Evolutionary conservation across 2,888 invertebrate species (phyloP).

Genomic region (Sceliomorpha sp.): DNA sequence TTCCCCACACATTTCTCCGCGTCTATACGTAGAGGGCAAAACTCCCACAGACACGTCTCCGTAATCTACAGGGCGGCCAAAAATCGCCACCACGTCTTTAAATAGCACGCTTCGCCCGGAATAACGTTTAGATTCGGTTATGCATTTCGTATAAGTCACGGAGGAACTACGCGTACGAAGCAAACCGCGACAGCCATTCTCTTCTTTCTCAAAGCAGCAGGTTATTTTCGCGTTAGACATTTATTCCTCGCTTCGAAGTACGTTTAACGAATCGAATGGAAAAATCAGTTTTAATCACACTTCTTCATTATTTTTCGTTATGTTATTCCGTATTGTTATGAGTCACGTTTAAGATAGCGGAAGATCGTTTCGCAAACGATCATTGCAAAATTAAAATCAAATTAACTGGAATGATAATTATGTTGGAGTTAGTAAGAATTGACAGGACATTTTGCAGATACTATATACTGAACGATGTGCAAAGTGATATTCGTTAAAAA

Average conservation of each 20-base stretch:
- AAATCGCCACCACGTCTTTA: slow-evolving; percentile 22
- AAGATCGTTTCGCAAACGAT: no score
- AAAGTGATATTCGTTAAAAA: slow-evolving; percentile 11
- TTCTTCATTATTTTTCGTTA: no score
- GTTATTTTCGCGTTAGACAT: no score
- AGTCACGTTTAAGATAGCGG: no score
- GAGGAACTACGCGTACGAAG: no score
- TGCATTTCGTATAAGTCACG: background rate
- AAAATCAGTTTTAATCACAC: no score
- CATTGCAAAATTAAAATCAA: slow-evolving; percentile 18
- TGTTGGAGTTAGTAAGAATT: slow-evolving; percentile 1
- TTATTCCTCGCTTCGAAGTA: no score
- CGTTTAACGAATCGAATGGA: no score
- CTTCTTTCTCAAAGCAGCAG: no score
- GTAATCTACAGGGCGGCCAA: slow-evolving; percentile 51
- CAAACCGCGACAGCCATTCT: no score
- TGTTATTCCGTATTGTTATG: no score
- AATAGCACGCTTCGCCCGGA: slow-evolving; percentile 16
- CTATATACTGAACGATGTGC: slow-evolving; percentile 33
- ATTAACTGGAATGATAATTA: no score
- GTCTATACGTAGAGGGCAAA: slow-evolving; percentile 38
- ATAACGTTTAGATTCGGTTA: background rate
- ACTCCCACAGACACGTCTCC: slow-evolving; percentile 27
- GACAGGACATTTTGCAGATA: slow-evolving; percentile 18
- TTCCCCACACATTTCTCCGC: slow-evolving; percentile 40